Base-by-base conservation (phyloP, 1,140 invertebrate genomes). In the Leptopilina clavipes region DNA sequence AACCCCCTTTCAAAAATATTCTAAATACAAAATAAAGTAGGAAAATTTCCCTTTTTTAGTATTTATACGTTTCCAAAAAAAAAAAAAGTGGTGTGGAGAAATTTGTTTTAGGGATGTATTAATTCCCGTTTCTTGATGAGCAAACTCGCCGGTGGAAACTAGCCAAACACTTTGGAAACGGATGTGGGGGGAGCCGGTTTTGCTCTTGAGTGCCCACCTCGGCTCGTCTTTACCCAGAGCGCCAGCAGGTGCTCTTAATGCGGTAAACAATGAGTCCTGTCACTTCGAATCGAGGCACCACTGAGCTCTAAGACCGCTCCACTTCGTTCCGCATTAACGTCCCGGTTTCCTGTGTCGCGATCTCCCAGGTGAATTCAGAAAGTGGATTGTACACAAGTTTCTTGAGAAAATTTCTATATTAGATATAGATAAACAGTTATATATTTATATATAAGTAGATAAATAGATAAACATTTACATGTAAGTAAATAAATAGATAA, bases 261-360 rank as follows among this genome's bases (percentile, higher is more conserved):
- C 59, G 43, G 77, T 81, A 76, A 81, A 86, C 80, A 83, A 81
- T 83, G 77, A 85, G 59, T 48, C 10, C 79, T 75, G 81, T 77
- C 78, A 70, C 44, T 45, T 77, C 70, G 75, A 83, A 85, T 82
- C 79, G 79, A 79, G 74, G 54, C 52, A 71, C 37, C 76, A 76
- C 45, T 65, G 74, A 80, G 72, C 71, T 71, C 79, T 70, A 72
- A 70, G 72, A 76, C 18, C 52, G 73, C 44, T 25, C 72, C 70
- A 48, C 71, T 75, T 86, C 78, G 37, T 76, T 65, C 79, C 19
- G 77, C 72, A 82, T 79, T 81, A 83, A 80, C 75, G 73, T 79
- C 73, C 54, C 70, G 65, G 74, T 71, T 77, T 73, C 52, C 17
- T 25, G 59, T 52, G 9, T 40, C 37, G 22, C 2, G 45, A 78